Percentiles rank a stretch among this genome's conserved stretches.
Evolutionary conservation across 2,797 vertebrate species (phyloP).

Genomic region (Anabacerthia variegaticeps): DNA sequence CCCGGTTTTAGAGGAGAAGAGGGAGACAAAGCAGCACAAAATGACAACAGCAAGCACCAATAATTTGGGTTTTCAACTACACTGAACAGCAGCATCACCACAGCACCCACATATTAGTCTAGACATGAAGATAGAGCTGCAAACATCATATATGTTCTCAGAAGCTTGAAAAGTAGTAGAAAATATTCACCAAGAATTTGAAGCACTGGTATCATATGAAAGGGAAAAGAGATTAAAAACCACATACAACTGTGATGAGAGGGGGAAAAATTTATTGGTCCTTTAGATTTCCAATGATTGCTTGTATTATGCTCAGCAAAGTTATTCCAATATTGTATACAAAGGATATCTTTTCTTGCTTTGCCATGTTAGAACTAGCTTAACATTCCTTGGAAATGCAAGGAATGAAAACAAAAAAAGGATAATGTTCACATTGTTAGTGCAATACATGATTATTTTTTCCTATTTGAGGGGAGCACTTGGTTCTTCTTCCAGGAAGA

Average conservation of each 20-base stretch:
- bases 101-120: neutral
- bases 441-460: neutral
- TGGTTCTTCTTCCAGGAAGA: neutral
- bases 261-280: slow-evolving; percentile 64
- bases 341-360: neutral
- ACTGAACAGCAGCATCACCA: neutral
- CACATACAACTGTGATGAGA: neutral
- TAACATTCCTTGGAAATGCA: slow-evolving; percentile 22
- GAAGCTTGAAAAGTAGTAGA: neutral
- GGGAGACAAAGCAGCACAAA: neutral
- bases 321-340: neutral
- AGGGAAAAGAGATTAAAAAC: neutral
- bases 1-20: neutral
- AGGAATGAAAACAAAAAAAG: slow-evolving; percentile 26
- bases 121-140: neutral
- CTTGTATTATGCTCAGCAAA: neutral
- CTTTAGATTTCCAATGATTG: slow-evolving; percentile 2
- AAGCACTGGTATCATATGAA: neutral
- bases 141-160: neutral
- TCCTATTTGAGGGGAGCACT: neutral
- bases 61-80: neutral
- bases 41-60: neutral
- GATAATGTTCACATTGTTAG: neutral
- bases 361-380: slow-evolving; percentile 37
- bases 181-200: neutral